Evolutionary conservation across 1,140 invertebrate genomes (phyloP).

Genomic region (Hirudo medicinalis): DNA sequence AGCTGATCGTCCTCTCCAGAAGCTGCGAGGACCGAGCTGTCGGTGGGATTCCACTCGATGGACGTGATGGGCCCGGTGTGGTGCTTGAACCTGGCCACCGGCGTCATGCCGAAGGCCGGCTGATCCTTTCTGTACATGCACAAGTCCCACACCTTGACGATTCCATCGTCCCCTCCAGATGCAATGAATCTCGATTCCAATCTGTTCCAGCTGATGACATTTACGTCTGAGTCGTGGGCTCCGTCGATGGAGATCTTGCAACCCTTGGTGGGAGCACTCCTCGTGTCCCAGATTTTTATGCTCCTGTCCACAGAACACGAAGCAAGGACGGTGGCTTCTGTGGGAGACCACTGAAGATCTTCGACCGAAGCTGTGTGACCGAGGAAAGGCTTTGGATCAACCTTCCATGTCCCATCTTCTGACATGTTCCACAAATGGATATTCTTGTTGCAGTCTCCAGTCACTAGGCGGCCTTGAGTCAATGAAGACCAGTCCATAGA

Average conservation of each 20-base stretch:
- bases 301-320: slow-evolving; percentile 87
- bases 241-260: slow-evolving; percentile 77
- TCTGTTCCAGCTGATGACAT: slow-evolving; percentile 93
- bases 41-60: slow-evolving; percentile 88
- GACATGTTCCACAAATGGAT: slow-evolving; percentile 86
- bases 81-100: slow-evolving; percentile 81
- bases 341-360: slow-evolving; percentile 97
- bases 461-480: slow-evolving; percentile 48
- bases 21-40: slow-evolving; percentile 80
- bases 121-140: slow-evolving; percentile 70
- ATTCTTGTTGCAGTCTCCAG: slow-evolving; percentile 74
- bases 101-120: slow-evolving; percentile 68
- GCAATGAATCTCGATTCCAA: slow-evolving; percentile 72
- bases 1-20: slow-evolving; percentile 88
- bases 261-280: slow-evolving; percentile 67
- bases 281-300: slow-evolving; percentile 55
- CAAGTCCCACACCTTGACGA: slow-evolving; percentile 87
- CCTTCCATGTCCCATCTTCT: slow-evolving; percentile 59
- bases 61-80: slow-evolving; percentile 83
- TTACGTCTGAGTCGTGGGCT: slow-evolving; percentile 82
- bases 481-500: slow-evolving; percentile 76
- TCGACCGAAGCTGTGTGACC: slow-evolving; percentile 87
- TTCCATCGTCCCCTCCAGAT: slow-evolving; percentile 88
- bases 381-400: slow-evolving; percentile 71
- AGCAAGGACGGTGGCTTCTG: slow-evolving; percentile 73